phyloP scores from a whole-genome alignment of 2,113 vertebrate species.

The Rhinopomastus cyanomelas region DNA sequence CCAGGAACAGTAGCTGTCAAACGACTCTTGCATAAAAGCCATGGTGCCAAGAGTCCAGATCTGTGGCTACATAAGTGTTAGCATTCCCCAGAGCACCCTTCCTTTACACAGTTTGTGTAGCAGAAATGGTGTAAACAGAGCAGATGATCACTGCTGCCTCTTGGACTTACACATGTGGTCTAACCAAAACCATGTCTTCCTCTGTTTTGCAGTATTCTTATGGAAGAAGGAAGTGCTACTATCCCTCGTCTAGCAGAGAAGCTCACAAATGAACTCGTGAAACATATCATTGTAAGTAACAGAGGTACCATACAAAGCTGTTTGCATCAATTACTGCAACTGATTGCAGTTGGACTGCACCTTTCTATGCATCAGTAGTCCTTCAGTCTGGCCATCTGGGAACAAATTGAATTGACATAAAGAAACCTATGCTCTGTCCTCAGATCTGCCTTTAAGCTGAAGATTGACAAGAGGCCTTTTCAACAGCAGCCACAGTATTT shows the following conservation, averaged over 20 bases:
- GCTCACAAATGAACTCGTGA: constrained; percentile 72
- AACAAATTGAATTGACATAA: neutral
- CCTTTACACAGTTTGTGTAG: neutral
- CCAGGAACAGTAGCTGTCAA: neutral
- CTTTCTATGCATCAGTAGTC: neutral
- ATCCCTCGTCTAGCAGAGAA: constrained; percentile 65
- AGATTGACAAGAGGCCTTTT: neutral
- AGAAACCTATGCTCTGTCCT: neutral
- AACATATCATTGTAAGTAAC: constrained; percentile 68
- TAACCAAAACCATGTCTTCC: neutral
- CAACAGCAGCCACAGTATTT: neutral
- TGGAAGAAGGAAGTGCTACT: constrained; percentile 66
- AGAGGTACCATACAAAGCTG: neutral
- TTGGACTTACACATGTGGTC: neutral
- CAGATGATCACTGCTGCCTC: neutral
- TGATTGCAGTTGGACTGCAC: neutral
- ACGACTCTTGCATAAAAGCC: neutral
- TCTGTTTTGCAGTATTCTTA: constrained; percentile 21
- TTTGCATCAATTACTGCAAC: neutral
- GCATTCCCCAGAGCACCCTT: neutral
- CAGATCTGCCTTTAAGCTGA: neutral
- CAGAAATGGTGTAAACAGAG: neutral
- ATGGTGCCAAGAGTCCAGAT: neutral
- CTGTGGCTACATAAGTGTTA: neutral
- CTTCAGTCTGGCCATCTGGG: neutral